Evolutionary conservation across 37 sponge, comb jelly and placozoan species (phyloP).

Genomic region (Chondrosia reniformis): DNA sequence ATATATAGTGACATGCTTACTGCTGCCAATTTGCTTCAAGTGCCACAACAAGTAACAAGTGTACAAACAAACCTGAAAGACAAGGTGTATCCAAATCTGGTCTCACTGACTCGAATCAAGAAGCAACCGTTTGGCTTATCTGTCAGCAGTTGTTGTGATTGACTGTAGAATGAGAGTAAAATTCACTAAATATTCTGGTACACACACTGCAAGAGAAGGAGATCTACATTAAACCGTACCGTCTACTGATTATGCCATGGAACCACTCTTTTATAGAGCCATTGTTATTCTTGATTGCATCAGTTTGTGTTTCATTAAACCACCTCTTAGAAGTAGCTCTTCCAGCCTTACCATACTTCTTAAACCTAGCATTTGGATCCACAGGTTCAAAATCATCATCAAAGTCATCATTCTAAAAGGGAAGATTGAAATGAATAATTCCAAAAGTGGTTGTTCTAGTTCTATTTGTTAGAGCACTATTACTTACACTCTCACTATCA

Average conservation of each 20-base stretch:
- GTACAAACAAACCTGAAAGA: constrained; percentile 65
- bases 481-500: background rate
- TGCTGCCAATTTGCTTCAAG: too few relatives aligned
- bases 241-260: constrained; percentile 74
- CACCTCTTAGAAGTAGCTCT: constrained; percentile 78
- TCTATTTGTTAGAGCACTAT: too few relatives aligned
- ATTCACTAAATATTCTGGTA: background rate
- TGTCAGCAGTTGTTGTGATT: constrained; percentile 62
- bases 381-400: constrained; percentile 51
- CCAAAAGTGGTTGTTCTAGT: too few relatives aligned
- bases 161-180: too few relatives aligned
- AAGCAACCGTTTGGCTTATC: constrained; percentile 61
- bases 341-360: constrained; percentile 73
- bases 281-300: background rate
- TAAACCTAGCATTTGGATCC: constrained; percentile 25
- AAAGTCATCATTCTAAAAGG: constrained; percentile 23
- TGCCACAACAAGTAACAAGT: too few relatives aligned
- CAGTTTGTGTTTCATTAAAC: constrained; percentile 74
- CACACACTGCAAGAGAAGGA: background rate
- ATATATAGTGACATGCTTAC: too few relatives aligned
- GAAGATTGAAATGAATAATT: too few relatives aligned
- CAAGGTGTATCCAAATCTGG: constrained; percentile 72
- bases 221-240: too few relatives aligned
- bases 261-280: constrained; percentile 63
- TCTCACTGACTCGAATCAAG: constrained; percentile 67